A percentile compares a stretch with the other conserved stretches of the same genome.
Conservation (phyloP, 2,113 vertebrate genomes). For the Clarias gariepinus region DNA sequence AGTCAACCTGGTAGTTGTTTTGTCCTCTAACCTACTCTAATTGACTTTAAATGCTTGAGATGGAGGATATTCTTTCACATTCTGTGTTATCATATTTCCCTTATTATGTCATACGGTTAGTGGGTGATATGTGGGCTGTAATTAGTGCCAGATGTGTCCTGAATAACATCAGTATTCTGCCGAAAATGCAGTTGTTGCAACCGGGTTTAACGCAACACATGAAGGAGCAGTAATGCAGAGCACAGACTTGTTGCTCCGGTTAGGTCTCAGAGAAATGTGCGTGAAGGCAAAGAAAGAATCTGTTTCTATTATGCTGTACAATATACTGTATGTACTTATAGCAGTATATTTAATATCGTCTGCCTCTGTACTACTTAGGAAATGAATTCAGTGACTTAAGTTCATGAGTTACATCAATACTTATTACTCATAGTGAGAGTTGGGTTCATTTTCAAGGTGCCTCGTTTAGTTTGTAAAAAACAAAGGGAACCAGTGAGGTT, state of each 20-base stretch:
- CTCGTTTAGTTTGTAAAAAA: neutral
- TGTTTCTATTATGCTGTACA: neutral
- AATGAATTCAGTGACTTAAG: neutral
- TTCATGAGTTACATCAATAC: neutral
- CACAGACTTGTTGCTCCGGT: neutral
- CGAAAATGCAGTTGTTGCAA: neutral
- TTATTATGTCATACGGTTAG: neutral
- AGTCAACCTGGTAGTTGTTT: neutral
- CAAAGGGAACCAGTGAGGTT: neutral
- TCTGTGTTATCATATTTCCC: neutral
- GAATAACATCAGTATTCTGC: neutral
- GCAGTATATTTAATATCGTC: neutral
- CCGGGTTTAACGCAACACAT: neutral
- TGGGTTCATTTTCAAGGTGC: neutral
- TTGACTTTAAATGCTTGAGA: neutral
- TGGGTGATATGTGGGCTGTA: neutral
- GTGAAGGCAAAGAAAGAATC: neutral
- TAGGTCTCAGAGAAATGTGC: neutral
- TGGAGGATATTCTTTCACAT: neutral
- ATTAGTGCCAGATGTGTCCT: conserved; percentile 18
- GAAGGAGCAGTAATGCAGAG: neutral
- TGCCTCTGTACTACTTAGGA: neutral
- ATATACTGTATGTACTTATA: no score
- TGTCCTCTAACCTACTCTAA: neutral
- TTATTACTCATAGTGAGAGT: neutral